phyloP scores from a whole-genome alignment of 1,140 invertebrate species.

The Drosophila pruinosa region DNA sequence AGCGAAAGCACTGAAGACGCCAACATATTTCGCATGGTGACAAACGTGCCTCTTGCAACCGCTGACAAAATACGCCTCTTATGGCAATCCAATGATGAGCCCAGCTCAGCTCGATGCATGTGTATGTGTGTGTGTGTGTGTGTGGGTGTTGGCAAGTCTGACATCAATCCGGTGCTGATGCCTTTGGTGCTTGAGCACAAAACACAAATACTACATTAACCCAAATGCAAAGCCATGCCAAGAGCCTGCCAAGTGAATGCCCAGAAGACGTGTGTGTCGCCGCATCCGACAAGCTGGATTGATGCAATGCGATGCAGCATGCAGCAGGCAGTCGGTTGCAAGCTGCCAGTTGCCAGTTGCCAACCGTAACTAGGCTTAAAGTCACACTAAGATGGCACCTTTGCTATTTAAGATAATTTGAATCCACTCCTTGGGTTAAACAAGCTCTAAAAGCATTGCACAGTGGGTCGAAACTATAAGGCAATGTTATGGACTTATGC shows the following conservation, averaged over 20 bases:
- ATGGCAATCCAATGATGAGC: slow-evolving; percentile 73
- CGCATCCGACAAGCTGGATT: slow-evolving; percentile 15
- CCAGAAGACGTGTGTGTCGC: slow-evolving; percentile 52
- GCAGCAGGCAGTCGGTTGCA: slow-evolving; percentile 29
- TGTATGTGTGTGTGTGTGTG: slow-evolving; percentile 4
- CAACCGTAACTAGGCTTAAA: slow-evolving; percentile 26
- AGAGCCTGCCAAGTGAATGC: slow-evolving; percentile 71
- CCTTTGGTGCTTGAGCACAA: slow-evolving; percentile 43
- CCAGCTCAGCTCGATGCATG: not conserved
- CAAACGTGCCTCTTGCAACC: slow-evolving; percentile 62
- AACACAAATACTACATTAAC: slow-evolving; percentile 80
- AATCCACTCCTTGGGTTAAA: not conserved
- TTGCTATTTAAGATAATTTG: slow-evolving; percentile 30
- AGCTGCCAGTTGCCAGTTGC: slow-evolving; percentile 22
- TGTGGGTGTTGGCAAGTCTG: slow-evolving; percentile 28
- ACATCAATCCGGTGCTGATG: slow-evolving; percentile 48
- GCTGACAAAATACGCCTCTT: slow-evolving; percentile 74
- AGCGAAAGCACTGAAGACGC: slow-evolving; percentile 63
- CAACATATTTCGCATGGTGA: slow-evolving; percentile 67
- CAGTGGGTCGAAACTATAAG: not conserved
- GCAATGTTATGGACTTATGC: too few species aligned
- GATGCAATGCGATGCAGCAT: slow-evolving; percentile 10
- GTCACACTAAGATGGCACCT: not conserved
- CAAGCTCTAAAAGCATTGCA: not conserved
- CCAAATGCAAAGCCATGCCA: slow-evolving; percentile 77